Conservation (phyloP, 2,888 invertebrate species). For the Dusona sp. region DNA sequence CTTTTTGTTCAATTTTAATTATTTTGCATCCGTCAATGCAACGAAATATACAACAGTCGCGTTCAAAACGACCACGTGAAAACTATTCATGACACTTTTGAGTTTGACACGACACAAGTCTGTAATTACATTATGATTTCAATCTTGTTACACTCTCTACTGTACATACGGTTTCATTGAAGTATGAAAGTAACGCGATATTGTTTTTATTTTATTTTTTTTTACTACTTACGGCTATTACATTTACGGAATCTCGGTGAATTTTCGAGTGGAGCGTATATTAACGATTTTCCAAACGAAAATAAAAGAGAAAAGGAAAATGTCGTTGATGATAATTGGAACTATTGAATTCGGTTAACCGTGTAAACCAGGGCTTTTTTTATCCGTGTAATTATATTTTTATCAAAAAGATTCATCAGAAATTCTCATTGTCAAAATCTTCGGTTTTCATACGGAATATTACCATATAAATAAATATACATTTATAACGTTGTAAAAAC, state of each 20-base stretch:
- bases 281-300: background rate
- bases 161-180: slow-evolving; percentile 48
- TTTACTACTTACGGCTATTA: slow-evolving; percentile 48
- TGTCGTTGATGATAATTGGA: background rate
- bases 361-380: background rate
- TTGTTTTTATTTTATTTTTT: slow-evolving; percentile 45
- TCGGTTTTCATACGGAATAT: background rate
- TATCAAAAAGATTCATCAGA: background rate
- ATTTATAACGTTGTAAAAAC: background rate
- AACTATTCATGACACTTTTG: slow-evolving; percentile 57
- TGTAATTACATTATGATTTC: slow-evolving; percentile 34
- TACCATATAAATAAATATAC: background rate
- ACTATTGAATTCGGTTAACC: background rate
- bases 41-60: slow-evolving; percentile 57
- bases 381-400: background rate
- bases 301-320: slow-evolving; percentile 23
- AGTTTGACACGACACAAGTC: slow-evolving; percentile 32
- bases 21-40: slow-evolving; percentile 45
- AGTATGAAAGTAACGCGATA: slow-evolving; percentile 51
- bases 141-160: slow-evolving; percentile 43
- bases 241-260: slow-evolving; percentile 54
- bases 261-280: slow-evolving; percentile 25
- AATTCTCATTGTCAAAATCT: slow-evolving; percentile 4
- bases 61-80: slow-evolving; percentile 42
- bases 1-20: slow-evolving; percentile 13